Evolutionary conservation across 2,113 vertebrate species (phyloP), one percentile per base, ranked within the genome.

Genomic region (Drymodes brunneopygia): DNA sequence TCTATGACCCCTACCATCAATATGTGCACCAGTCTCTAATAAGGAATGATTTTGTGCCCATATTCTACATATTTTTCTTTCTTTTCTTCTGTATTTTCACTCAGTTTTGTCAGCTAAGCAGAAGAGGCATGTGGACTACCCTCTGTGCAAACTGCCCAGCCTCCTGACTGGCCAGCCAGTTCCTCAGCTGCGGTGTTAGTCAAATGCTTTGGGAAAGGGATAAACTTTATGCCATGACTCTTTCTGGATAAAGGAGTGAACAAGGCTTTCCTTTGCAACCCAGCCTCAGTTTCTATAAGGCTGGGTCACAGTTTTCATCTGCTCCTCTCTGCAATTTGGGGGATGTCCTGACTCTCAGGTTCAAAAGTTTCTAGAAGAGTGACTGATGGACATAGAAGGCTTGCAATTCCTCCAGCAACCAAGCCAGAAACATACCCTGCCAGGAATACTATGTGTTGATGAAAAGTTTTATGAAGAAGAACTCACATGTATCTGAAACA

Each of bases 11-110:
- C 36, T 47, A 22, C 20, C 23, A 51, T 38, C 23, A 66, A 42
- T 3, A 24, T 2, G 2, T 3, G 0, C 35, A 13, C 27, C 29
- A 14, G 7, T 38, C 21, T 62, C 10, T 35, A 2, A 23, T 38
- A 50, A 85, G 48, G 48, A 79, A 71, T 8, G 36, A 9, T 38
- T 84, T 81, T 29, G 10, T 67, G 20, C 15, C 15, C 8, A 44
- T 35, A 33, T 54, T 85, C 57, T 67, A 21, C 7, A 3, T 51
- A 25, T 56, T 78, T 92, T 91, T 64, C 17, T 53, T 40, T 35
- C 8, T 81, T 22, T 50, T 53, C 25, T 51, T 86, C 35, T 3
- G 1, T 47, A 28, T 35, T 24, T 35, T 89, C 42, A n/a, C 6
- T 44, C 27, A 42, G 2, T 38, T 60, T 66, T 44, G 51, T 11